Percentiles rank a stretch among this genome's conserved stretches.
Evolutionary conservation across 1,140 invertebrate genomes (phyloP).

Genomic region (Euwallacea fornicatus): DNA sequence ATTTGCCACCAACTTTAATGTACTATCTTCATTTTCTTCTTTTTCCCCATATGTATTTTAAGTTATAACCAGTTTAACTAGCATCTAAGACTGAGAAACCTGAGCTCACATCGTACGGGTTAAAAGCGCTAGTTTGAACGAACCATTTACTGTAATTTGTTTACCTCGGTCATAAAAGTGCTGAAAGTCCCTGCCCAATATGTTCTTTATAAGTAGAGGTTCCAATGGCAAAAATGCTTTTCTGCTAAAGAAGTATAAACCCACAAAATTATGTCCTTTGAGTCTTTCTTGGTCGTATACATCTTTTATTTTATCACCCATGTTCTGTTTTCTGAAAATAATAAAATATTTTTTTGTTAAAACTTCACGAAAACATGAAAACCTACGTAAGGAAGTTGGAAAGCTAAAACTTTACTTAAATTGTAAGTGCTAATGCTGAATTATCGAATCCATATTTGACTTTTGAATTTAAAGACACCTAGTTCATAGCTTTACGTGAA

Average conservation of each 20-base stretch:
- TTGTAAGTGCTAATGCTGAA: background rate
- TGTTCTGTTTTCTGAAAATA: constrained; percentile 42
- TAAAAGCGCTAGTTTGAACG: no score
- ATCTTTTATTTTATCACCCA: constrained; percentile 48
- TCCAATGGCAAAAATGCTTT: constrained; percentile 58
- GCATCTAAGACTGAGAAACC: no score
- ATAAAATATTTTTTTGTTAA: background rate
- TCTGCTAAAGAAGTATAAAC: constrained; percentile 56
- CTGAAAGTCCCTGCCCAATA: constrained; percentile 58
- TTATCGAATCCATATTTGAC: no score
- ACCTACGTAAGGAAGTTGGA: background rate
- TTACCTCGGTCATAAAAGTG: constrained; percentile 58
- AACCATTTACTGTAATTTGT: background rate
- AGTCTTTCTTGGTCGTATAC: constrained; percentile 44
- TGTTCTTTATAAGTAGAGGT: constrained; percentile 61
- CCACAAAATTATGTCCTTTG: constrained; percentile 44
- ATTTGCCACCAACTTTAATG: no score
- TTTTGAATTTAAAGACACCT: no score
- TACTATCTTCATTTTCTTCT: no score
- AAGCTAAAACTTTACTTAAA: background rate
- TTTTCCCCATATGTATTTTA: no score
- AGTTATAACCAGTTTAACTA: no score
- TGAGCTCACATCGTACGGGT: no score
- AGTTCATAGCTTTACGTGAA: background rate
- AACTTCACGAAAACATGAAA: background rate